Evolutionary conservation across 2,113 vertebrate species (phyloP).

Genomic region (Capricornis sumatraensis): DNA sequence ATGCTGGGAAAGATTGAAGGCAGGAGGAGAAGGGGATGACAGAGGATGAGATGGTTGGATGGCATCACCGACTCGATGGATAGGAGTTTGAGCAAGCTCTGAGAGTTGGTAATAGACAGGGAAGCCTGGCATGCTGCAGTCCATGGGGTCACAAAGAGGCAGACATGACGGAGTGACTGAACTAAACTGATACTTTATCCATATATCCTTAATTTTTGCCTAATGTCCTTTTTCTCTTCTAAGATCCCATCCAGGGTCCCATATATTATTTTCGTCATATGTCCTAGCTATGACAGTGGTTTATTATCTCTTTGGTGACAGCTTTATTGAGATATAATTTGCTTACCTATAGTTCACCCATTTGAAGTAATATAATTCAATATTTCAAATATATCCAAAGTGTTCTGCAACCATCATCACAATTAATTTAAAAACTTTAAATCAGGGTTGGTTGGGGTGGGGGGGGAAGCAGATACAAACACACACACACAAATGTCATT

Average conservation of each 20-base stretch:
- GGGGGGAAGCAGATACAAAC: not conserved
- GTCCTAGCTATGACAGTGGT: not conserved
- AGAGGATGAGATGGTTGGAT: not conserved
- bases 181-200: not conserved
- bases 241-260: not conserved
- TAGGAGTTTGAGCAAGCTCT: not conserved
- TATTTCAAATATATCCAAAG: not conserved
- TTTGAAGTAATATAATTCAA: not conserved
- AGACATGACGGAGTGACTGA: not conserved
- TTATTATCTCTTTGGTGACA: not conserved
- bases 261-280: not conserved
- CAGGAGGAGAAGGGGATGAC: not conserved
- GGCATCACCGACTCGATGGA: rapidly evolving
- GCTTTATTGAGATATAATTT: not conserved
- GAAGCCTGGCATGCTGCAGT: not conserved
- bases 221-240: not conserved
- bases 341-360: not conserved
- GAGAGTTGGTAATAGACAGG: not conserved
- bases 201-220: not conserved
- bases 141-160: not conserved
- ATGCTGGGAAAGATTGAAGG: not conserved
- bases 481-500: not conserved
- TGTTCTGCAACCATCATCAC: not conserved
- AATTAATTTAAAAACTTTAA: not conserved
- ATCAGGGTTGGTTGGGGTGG: not conserved